Evolutionary conservation across 2,888 invertebrate species (phyloP).

Genomic region (Ochropacha duplaris): DNA sequence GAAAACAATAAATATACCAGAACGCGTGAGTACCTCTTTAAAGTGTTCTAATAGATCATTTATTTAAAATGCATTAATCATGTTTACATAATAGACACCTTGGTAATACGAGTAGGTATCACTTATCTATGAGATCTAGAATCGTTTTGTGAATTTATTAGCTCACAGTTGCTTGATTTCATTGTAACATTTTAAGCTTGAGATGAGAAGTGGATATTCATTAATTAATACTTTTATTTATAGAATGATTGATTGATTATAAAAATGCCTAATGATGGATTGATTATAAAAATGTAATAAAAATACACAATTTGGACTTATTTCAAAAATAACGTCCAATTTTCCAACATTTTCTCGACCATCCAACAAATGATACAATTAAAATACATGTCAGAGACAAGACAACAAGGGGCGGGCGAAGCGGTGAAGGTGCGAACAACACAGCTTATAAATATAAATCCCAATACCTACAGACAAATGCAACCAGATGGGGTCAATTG

Average conservation of each 20-base stretch:
- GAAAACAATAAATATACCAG: neutral
- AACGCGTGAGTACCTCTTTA: neutral
- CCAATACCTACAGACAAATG: neutral
- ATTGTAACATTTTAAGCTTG: neutral
- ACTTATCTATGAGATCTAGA: neutral
- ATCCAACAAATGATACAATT: neutral
- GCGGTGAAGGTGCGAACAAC: neutral
- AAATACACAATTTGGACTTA: too few species aligned
- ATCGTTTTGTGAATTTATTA: neutral
- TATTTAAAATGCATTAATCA: slow-evolving; percentile 1
- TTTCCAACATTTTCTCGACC: neutral
- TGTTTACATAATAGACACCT: slow-evolving; percentile 3
- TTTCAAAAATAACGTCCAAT: too few species aligned
- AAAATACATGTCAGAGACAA: neutral
- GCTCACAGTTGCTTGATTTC: neutral
- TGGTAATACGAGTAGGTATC: neutral
- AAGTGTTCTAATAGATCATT: neutral
- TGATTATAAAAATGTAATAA: too few species aligned
- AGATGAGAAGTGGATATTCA: neutral
- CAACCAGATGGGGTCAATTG: slow-evolving; percentile 66
- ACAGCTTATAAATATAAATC: neutral
- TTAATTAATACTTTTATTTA: neutral
- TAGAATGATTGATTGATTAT: too few species aligned
- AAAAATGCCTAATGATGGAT: too few species aligned
- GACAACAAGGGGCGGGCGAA: neutral